phyloP scores from a whole-genome alignment of 2,888 invertebrate genomes.

The Ganaspis brasiliensis region DNA sequence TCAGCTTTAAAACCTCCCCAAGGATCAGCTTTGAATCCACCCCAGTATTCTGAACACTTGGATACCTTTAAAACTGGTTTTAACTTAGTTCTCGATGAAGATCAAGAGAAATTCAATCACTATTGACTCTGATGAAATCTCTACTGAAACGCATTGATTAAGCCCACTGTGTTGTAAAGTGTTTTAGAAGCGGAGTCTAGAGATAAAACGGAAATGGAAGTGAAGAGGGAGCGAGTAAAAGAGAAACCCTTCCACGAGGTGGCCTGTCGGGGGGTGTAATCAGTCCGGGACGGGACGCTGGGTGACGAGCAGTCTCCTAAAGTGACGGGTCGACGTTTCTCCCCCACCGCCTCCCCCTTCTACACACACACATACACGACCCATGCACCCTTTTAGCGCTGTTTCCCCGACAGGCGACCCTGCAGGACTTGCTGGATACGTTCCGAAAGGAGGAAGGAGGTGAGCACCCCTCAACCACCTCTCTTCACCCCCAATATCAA shows the following conservation, averaged over 20 bases:
- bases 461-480: conserved; percentile 62
- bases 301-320: conserved; percentile 55
- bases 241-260: conserved; percentile 34
- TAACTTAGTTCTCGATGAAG: neutral
- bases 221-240: conserved; percentile 37
- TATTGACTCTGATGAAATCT: conserved; percentile 20
- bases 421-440: conserved; percentile 52
- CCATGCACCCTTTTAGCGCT: conserved; percentile 9
- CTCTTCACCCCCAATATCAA: conserved; percentile 77
- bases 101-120: conserved; percentile 26
- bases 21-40: neutral
- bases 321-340: conserved; percentile 54
- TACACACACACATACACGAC: neutral
- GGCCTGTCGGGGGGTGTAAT: conserved; percentile 47
- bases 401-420: conserved; percentile 34
- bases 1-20: neutral
- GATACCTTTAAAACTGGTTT: conserved; percentile 12
- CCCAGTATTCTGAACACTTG: neutral
- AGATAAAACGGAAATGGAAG: conserved; percentile 48
- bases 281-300: conserved; percentile 51
- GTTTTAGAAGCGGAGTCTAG: conserved; percentile 14
- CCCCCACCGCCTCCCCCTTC: conserved; percentile 64
- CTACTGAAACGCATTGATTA: conserved; percentile 26
- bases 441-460: conserved; percentile 35
- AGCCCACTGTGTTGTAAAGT: conserved; percentile 21